A percentile compares a stretch with the other conserved stretches of the same genome.
phyloP scores from a whole-genome alignment of 2,113 vertebrate species.

The Meriones unguiculatus region DNA sequence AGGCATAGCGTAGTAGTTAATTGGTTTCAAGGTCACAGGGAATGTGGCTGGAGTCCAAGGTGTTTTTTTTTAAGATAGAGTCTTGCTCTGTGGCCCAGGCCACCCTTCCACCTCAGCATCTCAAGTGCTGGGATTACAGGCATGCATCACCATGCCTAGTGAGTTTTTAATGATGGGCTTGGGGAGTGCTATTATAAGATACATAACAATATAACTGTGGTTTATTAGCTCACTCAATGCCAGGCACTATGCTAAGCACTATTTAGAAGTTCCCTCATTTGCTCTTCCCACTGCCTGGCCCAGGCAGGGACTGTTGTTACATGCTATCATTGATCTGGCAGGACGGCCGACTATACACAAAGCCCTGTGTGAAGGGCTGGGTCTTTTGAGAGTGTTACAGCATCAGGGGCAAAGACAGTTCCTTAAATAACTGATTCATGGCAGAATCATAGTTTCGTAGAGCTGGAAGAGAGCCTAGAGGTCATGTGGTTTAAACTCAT shows the following conservation, averaged over 20 bases:
- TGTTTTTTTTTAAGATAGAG: not conserved
- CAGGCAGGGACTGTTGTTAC: not conserved
- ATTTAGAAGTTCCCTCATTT: not conserved
- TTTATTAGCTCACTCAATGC: constrained; percentile 8
- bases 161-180: not conserved
- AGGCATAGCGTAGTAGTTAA: not conserved
- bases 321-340: not conserved
- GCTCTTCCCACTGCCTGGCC: not conserved
- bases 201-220: not conserved
- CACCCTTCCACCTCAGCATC: not conserved
- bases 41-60: not conserved
- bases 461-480: constrained; percentile 26
- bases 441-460: constrained; percentile 6
- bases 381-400: not conserved
- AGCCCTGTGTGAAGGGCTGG: not conserved
- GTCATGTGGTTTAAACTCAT: constrained; percentile 18
- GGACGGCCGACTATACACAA: not conserved
- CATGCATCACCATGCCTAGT: too few species aligned
- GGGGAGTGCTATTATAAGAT: not conserved
- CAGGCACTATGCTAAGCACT: not conserved
- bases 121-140: not conserved
- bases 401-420: not conserved
- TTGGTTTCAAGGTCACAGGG: not conserved
- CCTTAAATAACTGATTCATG: constrained; percentile 36
- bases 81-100: not conserved